These are phyloP conservation scores for Platycnemis pennipes DNA, from an alignment of 2,888 invertebrate species.

Conservation along the genomic window DNA sequence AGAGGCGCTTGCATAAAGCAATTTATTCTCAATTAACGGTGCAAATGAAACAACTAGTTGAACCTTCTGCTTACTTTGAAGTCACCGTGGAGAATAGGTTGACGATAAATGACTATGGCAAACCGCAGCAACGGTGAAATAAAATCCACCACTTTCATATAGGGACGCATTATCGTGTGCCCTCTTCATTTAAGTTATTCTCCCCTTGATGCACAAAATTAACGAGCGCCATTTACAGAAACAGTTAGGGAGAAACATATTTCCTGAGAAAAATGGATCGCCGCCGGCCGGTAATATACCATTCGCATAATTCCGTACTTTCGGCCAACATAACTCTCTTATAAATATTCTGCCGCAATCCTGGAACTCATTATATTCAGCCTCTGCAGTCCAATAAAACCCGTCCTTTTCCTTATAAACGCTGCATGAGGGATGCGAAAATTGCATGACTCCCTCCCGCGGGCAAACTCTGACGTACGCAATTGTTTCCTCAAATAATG, in stretches of 20 bases:
- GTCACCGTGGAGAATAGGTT: too few relatives aligned
- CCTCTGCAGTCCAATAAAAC: not conserved
- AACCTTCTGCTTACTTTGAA: not conserved
- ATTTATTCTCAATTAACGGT: not conserved
- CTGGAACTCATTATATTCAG: conserved; percentile 1
- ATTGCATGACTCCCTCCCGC: not conserved
- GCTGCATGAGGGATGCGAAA: not conserved
- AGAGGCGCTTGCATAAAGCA: not conserved
- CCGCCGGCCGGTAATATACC: not conserved
- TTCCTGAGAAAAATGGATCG: not conserved
- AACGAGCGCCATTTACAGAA: not conserved
- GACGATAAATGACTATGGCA: not conserved
- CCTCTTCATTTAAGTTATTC: not conserved
- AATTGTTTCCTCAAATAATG: conserved; percentile 22
- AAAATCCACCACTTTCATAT: not conserved
- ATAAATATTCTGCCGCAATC: not conserved
- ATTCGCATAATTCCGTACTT: not conserved
- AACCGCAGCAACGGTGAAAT: not conserved
- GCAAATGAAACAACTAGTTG: not conserved
- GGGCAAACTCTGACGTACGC: not conserved
- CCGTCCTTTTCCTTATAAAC: not conserved
- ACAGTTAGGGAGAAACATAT: conserved; percentile 1
- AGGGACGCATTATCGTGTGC: not conserved
- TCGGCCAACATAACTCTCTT: not conserved
- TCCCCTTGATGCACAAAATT: not conserved